Evolutionary conservation across 2,888 invertebrate genomes (phyloP), one percentile per base, ranked within the genome.

Genomic region (Leptura quadrifasciata): DNA sequence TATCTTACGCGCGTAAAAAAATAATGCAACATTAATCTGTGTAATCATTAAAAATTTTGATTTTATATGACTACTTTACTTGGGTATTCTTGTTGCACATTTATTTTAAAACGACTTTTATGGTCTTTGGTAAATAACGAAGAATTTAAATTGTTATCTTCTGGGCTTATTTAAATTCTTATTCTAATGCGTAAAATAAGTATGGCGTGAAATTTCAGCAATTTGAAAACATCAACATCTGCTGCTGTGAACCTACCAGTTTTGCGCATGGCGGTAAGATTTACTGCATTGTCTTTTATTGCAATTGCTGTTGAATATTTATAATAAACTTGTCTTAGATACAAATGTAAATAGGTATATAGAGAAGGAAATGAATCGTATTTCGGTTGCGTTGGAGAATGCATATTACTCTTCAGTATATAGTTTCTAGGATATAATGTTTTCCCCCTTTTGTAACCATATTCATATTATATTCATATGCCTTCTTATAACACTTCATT

Each of bases 251-350:
- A 20, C 63, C 39, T 10, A 63, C 63, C 63, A 63, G 39, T 63
- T 63, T 63, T 63, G 63, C 63, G 63, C 63, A 39, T 63, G 39
- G 12, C 10, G 63, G 63, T n/a, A 27, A 69, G 31, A 69, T 69
- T 58, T 58, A 69, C 58, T 58, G 69, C 69, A 58, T 58, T 69
- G 69, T 58, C 57, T 69, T 69, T 69, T 47, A 69, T 47, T 69
- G 58, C 58, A 69, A 69, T 69, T 58, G 69, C 69, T 69, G 57
- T 21, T 69, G 69, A 69, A 69, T 69, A 69, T 69, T 69, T 69
- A 69, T 58, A 58, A 58, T 31, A 57, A 69, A 69, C 69, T 57
- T 54, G 47, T 68, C 58, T 58, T 69, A 69, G 58, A 69, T 58
- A 57, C 68, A 57, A 69, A 69, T 69, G 68, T 31, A 69, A 69